Evolutionary conservation across 2,113 vertebrate species (phyloP), one percentile per base, ranked within the genome.

Genomic region (Pollimyrus isidori): DNA sequence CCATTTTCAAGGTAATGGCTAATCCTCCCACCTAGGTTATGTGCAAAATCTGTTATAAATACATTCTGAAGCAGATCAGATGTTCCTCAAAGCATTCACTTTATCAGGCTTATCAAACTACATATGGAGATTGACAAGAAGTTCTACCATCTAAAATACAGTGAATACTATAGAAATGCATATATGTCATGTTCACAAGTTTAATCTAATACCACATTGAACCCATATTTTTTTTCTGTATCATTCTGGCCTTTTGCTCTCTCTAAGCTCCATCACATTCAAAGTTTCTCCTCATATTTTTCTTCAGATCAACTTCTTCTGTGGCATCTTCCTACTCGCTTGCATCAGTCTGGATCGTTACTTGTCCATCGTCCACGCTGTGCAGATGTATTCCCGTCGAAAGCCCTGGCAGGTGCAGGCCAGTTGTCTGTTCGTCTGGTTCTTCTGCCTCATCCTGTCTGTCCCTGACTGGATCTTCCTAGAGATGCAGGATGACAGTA

Each of bases 261-360:
- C 30, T 58, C 7, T 23, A 45, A 65, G 1, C 21, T 48, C 42
- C 39, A 15, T 50, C 26, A 19, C 7, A 39, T 35, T 88, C 1
- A 2, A 0, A 65, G 3, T 88, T 35, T 87, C 87, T 48, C 45
- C 30, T 21, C 13, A 53, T 35, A 45, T 80, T 83, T 46, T 53
- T 45, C 88, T 48, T 53, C 45, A 96, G 96, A 93, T 97, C 90
- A 98, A 97, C 92, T 97, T 97, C 94, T 97, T 97, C n/a, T 94
- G 97, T 26, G 96, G 97, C 21, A 97, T 96, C 92, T 96, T 97
- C 58, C 95, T 98, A 89, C 94, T 98, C 89, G 96, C 95, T 82
- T 97, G 97, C 93, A 97, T 98, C 94, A 98, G 97, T 89, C 91
- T 97, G 4, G 97, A 98, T 89, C 96, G 97, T 21, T 98, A 98